phyloP scores from a whole-genome alignment of 2,888 invertebrate genomes.

The Dinocampus coccinellae region DNA sequence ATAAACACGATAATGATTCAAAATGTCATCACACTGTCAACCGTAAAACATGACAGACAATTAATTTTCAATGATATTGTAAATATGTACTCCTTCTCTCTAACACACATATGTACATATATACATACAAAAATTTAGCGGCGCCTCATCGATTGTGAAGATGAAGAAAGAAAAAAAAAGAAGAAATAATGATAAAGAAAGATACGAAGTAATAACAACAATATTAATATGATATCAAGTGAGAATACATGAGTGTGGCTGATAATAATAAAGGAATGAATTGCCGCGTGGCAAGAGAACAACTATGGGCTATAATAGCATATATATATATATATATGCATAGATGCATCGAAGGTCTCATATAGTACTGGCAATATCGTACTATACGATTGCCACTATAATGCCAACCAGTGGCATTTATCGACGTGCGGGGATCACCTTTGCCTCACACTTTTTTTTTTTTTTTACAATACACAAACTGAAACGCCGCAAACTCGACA shows the following conservation, averaged over 20 bases:
- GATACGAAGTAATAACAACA: background rate
- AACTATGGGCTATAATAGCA: background rate
- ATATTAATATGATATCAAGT: background rate
- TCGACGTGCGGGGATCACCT: slow-evolving; percentile 59
- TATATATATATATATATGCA: background rate
- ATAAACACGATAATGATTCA: background rate
- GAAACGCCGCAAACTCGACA: slow-evolving; percentile 19
- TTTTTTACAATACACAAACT: slow-evolving; percentile 42
- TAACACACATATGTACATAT: too few relatives aligned
- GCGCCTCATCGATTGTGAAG: too few relatives aligned
- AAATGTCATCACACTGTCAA: background rate
- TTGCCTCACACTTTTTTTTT: slow-evolving; percentile 54
- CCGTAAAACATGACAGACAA: too few relatives aligned
- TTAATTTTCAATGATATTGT: too few relatives aligned
- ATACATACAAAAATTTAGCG: too few relatives aligned
- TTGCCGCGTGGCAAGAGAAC: background rate
- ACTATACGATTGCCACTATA: slow-evolving; percentile 56
- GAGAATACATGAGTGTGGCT: background rate
- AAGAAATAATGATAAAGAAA: background rate
- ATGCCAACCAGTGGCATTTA: slow-evolving; percentile 69
- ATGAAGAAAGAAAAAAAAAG: too few relatives aligned
- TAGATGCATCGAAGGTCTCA: slow-evolving; percentile 62
- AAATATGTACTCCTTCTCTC: too few relatives aligned
- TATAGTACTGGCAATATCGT: slow-evolving; percentile 33
- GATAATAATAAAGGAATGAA: background rate